Base-by-base conservation (phyloP, 1,140 invertebrate genomes). In the Ooceraea biroi region DNA sequence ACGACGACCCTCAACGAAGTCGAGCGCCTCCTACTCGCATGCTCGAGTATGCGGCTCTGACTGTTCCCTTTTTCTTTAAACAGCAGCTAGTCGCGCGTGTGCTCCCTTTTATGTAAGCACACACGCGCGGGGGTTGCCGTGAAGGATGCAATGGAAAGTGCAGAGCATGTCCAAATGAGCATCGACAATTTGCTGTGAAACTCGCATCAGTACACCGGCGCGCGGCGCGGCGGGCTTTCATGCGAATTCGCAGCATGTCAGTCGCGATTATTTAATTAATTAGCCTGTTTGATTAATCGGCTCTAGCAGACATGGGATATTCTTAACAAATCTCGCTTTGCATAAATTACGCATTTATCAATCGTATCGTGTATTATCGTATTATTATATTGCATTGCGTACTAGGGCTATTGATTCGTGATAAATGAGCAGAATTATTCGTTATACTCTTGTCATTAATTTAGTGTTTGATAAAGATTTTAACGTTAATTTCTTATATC, bases 121-220 rank as follows among this genome's bases (percentile, higher is more conserved):
- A 8, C 44, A 22, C 22, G 48, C 46, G 25, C 19, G 57, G 25
- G 11, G 3, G 17, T 25, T 22, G n/a, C 11, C 1, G 17, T 17
- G 25, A 25, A n/a, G 46, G 14, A 55, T 50, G 27, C 63, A 17
- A 11, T 66, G 52, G 1, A 50, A 86, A 41, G 7, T 52, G 68
- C 14, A 27, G 36, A n/a, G 22, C 22, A 50, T 73, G 44, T 84
- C 87, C 22, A 80, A 87, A 88, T 65, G 86, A 80, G 73, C 82
- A 65, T 63, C 82, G 74, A 57, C 22, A 87, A 87, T 88, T 84
- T 22, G 25, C 61, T 71, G 57, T 87, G 46, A 78, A 68, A 83
- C 19, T 22, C 55, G 30, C 12, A 19, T 36, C 12, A 41, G 25
- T 63, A 22, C 22, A 36, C 14, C 30, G 36, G 19, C 36, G 10